Percentiles rank a stretch among this genome's conserved stretches.
Evolutionary conservation across 2,888 invertebrate species (phyloP).

Genomic region (Lycocerus yunnanus): DNA sequence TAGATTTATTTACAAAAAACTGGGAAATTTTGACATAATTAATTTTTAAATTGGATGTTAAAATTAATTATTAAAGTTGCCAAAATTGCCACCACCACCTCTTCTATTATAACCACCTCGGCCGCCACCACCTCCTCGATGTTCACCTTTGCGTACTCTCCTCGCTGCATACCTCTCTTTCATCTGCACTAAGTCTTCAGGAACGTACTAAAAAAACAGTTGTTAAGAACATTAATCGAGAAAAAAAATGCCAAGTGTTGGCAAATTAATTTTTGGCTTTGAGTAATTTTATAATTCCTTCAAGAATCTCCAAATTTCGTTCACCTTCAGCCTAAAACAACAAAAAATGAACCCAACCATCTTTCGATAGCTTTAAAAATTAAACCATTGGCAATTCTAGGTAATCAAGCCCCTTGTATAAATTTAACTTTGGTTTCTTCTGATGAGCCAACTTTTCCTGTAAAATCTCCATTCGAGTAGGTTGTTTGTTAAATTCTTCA

Average conservation of each 20-base stretch:
- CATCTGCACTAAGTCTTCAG: conserved; percentile 76
- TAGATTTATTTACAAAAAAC: neutral
- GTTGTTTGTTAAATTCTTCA: conserved; percentile 17
- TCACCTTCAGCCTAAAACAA: conserved; percentile 16
- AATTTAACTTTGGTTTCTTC: conserved; percentile 51
- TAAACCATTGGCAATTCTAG: conserved; percentile 24
- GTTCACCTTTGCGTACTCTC: conserved; percentile 66
- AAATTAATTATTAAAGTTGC: neutral
- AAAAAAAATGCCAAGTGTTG: too few species aligned
- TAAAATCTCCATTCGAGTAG: conserved; percentile 64
- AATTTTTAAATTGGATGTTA: neutral
- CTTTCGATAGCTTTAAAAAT: conserved; percentile 5
- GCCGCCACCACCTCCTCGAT: conserved; percentile 55
- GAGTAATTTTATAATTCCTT: conserved; percentile 12
- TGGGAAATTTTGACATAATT: neutral
- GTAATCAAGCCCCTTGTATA: conserved; percentile 21
- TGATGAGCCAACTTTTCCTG: conserved; percentile 65
- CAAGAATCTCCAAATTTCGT: conserved; percentile 7
- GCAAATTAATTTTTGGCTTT: conserved; percentile 5
- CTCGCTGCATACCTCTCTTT: conserved; percentile 71
- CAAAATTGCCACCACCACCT: conserved; percentile 40
- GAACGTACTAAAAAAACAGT: conserved; percentile 44
- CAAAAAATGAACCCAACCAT: neutral
- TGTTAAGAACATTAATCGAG: neutral
- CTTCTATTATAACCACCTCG: conserved; percentile 46